A percentile compares a stretch with the other conserved stretches of the same genome.
Evolutionary conservation across 1,140 invertebrate genomes (phyloP).

Genomic region (Anastrepha obliqua): DNA sequence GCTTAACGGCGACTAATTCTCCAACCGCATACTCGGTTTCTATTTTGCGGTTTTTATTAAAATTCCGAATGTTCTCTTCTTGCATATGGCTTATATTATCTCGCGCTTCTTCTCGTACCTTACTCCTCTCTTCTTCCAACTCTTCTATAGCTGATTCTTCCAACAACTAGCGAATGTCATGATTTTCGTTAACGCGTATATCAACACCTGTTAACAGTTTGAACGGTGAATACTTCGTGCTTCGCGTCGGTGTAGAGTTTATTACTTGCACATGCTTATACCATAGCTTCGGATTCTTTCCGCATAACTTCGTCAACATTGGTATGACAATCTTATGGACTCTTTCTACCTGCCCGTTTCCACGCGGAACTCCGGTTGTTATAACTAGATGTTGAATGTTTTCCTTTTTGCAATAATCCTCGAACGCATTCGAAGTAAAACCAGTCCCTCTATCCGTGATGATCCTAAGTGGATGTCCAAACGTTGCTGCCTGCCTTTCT

Average conservation of each 20-base stretch:
- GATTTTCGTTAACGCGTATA: not conserved
- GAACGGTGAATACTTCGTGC: no score
- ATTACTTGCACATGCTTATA: not conserved
- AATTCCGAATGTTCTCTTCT: not conserved
- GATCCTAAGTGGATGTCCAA: no score
- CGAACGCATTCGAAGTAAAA: no score
- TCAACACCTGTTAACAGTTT: not conserved
- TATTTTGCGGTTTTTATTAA: not conserved
- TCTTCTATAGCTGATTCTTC: no score
- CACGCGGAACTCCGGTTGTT: not conserved
- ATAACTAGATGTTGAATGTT: constrained; percentile 26
- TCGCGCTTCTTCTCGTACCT: no score
- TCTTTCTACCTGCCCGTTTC: not conserved
- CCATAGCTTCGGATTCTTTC: not conserved
- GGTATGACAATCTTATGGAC: not conserved
- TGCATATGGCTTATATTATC: not conserved
- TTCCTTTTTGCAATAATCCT: no score
- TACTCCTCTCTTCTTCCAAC: not conserved
- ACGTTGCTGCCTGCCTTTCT: no score
- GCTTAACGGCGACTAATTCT: not conserved
- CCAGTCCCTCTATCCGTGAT: no score
- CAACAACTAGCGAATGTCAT: not conserved
- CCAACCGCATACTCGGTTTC: not conserved
- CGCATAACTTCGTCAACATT: constrained; percentile 44
- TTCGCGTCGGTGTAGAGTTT: not conserved